These are phyloP conservation scores for Platichthys flesus DNA, from an alignment of 2,113 vertebrate species.

Conservation along the genomic window DNA sequence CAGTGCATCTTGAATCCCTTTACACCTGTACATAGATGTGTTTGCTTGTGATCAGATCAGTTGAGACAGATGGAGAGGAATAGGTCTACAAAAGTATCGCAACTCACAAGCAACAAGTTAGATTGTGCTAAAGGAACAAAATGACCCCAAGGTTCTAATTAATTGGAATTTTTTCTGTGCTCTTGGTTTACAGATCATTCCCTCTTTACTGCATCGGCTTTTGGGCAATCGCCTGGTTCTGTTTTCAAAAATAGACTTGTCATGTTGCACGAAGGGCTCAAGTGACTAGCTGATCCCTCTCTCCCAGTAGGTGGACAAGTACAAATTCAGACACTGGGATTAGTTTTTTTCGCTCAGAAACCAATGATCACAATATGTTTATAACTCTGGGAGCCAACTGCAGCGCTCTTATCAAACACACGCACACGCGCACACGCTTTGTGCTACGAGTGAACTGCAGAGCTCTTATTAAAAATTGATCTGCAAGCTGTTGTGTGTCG, in stretches of 20 bases:
- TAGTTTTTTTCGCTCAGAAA: conserved; percentile 68
- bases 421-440: conserved; percentile 49
- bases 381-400: conserved; percentile 71
- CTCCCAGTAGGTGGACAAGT: conserved; percentile 25
- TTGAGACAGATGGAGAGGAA: too few relatives aligned
- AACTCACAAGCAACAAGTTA: background rate
- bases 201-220: background rate
- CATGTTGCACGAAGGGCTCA: conserved; percentile 14
- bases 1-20: too few relatives aligned
- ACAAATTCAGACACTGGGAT: conserved; percentile 53
- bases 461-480: conserved; percentile 87
- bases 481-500: conserved; percentile 82
- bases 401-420: conserved; percentile 75
- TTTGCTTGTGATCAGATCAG: too few relatives aligned
- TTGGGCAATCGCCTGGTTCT: conserved; percentile 1
- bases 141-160: background rate
- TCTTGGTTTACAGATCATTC: background rate
- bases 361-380: conserved; percentile 82
- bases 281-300: conserved; percentile 15
- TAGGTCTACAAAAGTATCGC: too few relatives aligned
- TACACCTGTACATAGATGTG: too few relatives aligned
- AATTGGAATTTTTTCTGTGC: background rate
- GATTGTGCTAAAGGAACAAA: background rate
- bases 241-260: conserved; percentile 15
- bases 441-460: conserved; percentile 74